Evolutionary conservation across 1,140 invertebrate genomes (phyloP), one percentile per base, ranked within the genome.

Genomic region (Telenomus remus): DNA sequence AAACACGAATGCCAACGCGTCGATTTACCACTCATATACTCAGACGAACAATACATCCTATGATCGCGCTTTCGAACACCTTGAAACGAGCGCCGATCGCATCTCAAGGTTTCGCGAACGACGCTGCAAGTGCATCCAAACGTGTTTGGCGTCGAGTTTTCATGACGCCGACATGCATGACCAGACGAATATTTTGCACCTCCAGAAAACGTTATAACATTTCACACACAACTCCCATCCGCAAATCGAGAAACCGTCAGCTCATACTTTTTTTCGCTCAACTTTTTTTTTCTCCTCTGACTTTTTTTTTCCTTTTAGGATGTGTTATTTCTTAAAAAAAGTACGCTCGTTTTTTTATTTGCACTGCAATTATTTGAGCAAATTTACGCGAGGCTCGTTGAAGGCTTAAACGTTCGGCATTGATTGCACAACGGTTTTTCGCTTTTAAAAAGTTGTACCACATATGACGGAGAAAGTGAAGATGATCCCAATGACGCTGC

Each of bases 61-160:
- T 66, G 59, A 76, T 66, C 66, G 44, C 65, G 73, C 74, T 78
- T 73, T 78, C 69, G 64, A 78, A 78, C 75, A 65, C 75, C 75
- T 78, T 78, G 75, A 78, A 73, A 73, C 54, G 63, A 61, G 68
- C 63, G n/a, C 37, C 59, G 69, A 78, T 78, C 65, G 53, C 75
- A 73, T 73, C 75, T 78, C 75, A 78, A 78, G 75, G 75, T 78
- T 73, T 50, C 39, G 73, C 65, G 65, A 70, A 48, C 59, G 63
- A 56, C 72, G 27, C 49, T 76, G 66, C 74, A 76, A 76, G 74
- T 76, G 74, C 74, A 76, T 72, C 60, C 53, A 63, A 78, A 74
- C 71, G 56, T 68, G 70, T 54, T 60, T 57, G 55, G 27, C 49
- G 35, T 69, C 56, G 65, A 42, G 19, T 60, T 73, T 73, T 72